A percentile compares a stretch with the other conserved stretches of the same genome.
Evolutionary conservation across 37 sponge, comb jelly and placozoan species (phyloP).

Genomic region (Aplysina aerophoba): DNA sequence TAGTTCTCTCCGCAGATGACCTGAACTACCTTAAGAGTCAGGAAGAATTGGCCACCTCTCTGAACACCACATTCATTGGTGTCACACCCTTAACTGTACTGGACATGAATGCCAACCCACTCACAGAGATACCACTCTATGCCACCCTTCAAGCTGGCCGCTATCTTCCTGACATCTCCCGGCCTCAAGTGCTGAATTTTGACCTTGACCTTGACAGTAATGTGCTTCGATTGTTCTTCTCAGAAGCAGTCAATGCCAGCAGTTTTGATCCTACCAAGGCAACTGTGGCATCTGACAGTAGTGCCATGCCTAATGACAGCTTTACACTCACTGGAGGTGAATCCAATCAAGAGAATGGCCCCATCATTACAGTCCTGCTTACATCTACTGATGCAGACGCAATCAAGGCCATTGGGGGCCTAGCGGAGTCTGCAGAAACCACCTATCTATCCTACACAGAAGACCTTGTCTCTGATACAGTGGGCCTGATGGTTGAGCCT

Average conservation of each 20-base stretch:
- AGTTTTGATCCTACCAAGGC: slow-evolving; percentile 57
- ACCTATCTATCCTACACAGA: slow-evolving; percentile 66
- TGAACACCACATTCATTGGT: slow-evolving; percentile 71
- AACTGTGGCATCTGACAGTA: slow-evolving; percentile 22
- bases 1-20: slow-evolving; percentile 52
- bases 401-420: slow-evolving; percentile 63
- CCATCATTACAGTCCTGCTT: slow-evolving; percentile 53
- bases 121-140: slow-evolving; percentile 38
- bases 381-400: slow-evolving; percentile 67
- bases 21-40: slow-evolving; percentile 66
- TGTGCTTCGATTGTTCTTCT: slow-evolving; percentile 77
- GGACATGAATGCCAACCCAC: slow-evolving; percentile 70
- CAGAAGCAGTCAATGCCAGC: slow-evolving; percentile 78
- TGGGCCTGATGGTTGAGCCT: slow-evolving; percentile 44
- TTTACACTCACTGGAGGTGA: slow-evolving; percentile 65
- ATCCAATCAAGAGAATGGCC: slow-evolving; percentile 42
- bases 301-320: slow-evolving; percentile 4
- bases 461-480: slow-evolving; percentile 67
- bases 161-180: slow-evolving; percentile 60
- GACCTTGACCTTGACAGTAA: slow-evolving; percentile 68
- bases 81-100: slow-evolving; percentile 48
- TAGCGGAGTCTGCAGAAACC: slow-evolving; percentile 51
- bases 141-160: slow-evolving; percentile 39
- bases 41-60: slow-evolving; percentile 61
- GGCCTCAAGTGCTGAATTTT: slow-evolving; percentile 60